These are phyloP conservation scores for Galago senegalensis DNA, from an alignment of 2,797 vertebrate species.

Conservation along the genomic window DNA sequence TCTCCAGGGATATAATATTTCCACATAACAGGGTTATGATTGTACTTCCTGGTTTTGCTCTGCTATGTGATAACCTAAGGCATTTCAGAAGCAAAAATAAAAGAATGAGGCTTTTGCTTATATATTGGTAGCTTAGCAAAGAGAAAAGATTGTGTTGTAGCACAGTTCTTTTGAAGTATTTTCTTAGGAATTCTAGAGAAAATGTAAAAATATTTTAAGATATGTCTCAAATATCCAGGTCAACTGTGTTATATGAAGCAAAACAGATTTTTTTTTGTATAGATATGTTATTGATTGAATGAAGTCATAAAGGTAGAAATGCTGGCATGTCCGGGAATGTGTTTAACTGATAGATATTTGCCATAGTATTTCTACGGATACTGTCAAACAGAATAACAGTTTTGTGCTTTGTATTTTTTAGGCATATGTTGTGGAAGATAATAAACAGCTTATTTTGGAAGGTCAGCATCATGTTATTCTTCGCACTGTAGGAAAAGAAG, in stretches of 20 bases:
- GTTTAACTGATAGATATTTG: conserved; percentile 17
- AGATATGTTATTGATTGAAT: background rate
- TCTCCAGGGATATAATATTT: conserved; percentile 7
- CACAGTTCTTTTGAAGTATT: background rate
- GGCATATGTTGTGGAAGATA: conserved; percentile 98
- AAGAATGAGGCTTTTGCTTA: background rate
- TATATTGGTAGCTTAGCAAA: background rate
- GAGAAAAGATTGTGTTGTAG: background rate
- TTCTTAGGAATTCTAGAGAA: conserved; percentile 49
- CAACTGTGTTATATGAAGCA: conserved; percentile 16
- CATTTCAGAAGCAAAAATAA: conserved; percentile 37
- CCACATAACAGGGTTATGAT: background rate
- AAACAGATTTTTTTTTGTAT: background rate
- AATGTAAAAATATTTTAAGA: conserved; percentile 3
- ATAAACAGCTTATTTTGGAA: conserved; percentile 97
- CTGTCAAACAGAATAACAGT: background rate
- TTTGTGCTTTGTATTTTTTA: conserved; percentile 84
- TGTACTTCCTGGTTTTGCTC: background rate
- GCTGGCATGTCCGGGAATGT: background rate
- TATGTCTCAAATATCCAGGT: background rate
- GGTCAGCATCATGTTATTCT: conserved; percentile 97
- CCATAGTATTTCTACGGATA: background rate
- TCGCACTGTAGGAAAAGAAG: conserved; percentile 94
- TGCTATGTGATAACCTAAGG: background rate
- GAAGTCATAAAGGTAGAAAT: conserved; percentile 40